A percentile compares a stretch with the other conserved stretches of the same genome.
Evolutionary conservation across 2,888 invertebrate species (phyloP).

Genomic region (Nowickia ferox): DNA sequence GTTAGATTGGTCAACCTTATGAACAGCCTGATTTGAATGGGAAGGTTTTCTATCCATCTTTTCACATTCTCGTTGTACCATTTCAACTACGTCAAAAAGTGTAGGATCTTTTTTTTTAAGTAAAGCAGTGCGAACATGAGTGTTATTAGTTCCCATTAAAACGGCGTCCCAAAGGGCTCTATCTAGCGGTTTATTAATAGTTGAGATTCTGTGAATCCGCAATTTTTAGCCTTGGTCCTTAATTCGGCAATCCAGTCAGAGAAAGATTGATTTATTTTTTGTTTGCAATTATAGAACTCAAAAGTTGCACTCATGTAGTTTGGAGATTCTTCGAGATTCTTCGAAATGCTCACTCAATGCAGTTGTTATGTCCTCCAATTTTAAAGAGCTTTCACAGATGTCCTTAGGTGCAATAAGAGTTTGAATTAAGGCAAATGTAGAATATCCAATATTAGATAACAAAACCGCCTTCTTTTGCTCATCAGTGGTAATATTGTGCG

Average conservation of each 20-base stretch:
- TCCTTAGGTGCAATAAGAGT: too few species aligned
- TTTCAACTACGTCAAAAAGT: not conserved
- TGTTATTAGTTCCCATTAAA: too few species aligned
- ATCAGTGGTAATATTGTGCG: not conserved
- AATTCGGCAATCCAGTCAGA: conserved; percentile 3
- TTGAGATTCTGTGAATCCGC: conserved; percentile 17
- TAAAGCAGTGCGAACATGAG: too few species aligned
- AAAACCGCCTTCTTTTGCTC: conserved; percentile 1
- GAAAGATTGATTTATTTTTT: conserved; percentile 8
- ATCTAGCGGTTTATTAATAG: conserved; percentile 9
- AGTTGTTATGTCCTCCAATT: not conserved
- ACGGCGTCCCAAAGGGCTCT: not conserved
- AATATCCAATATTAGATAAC: not conserved
- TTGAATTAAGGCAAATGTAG: conserved; percentile 1
- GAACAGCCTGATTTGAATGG: not conserved
- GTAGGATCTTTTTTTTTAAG: too few species aligned
- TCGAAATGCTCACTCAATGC: conserved; percentile 9
- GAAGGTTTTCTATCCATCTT: not conserved
- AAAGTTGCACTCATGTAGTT: conserved; percentile 15
- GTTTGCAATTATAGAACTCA: conserved; percentile 20
- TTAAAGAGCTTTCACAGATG: too few species aligned
- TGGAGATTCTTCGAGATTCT: too few species aligned
- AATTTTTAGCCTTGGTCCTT: conserved; percentile 18
- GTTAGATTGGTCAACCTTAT: not conserved
- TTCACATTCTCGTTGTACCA: not conserved